These are phyloP conservation scores for Rhinichthys osculus DNA, from an alignment of 2,797 vertebrate species.

Conservation along the genomic window DNA sequence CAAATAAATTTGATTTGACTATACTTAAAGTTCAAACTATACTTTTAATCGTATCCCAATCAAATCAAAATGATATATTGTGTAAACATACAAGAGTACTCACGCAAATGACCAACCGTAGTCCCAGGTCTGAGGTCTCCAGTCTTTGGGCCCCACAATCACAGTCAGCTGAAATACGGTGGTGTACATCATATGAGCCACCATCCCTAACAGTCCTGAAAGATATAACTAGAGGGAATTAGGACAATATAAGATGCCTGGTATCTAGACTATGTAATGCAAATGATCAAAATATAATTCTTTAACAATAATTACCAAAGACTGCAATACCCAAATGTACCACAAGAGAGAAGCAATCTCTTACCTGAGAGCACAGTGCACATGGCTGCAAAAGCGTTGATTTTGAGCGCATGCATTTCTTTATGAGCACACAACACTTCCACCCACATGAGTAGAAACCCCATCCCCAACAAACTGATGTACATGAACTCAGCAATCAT, in stretches of 20 bases:
- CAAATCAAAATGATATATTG: neutral
- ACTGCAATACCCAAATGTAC: neutral
- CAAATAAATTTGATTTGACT: too few relatives aligned
- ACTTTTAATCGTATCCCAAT: neutral
- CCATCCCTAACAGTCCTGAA: slow-evolving; percentile 83
- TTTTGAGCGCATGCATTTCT: slow-evolving; percentile 84
- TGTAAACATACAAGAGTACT: slow-evolving; percentile 49
- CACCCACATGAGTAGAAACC: slow-evolving; percentile 87
- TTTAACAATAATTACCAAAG: neutral
- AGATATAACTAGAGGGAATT: neutral
- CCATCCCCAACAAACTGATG: slow-evolving; percentile 83
- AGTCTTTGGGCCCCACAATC: slow-evolving; percentile 85
- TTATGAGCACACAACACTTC: slow-evolving; percentile 81
- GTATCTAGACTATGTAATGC: neutral
- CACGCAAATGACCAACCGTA: slow-evolving; percentile 81
- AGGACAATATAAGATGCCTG: neutral
- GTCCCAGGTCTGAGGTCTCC: slow-evolving; percentile 83
- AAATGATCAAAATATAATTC: neutral
- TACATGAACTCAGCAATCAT: slow-evolving; percentile 85
- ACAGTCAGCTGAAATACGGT: slow-evolving; percentile 86
- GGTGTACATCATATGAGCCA: slow-evolving; percentile 87
- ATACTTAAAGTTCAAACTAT: neutral
- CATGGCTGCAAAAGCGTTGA: slow-evolving; percentile 86
- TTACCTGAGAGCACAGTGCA: slow-evolving; percentile 86
- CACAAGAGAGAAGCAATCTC: slow-evolving; percentile 6